Evolutionary conservation across 2,888 invertebrate genomes (phyloP).

Genomic region (Agapetus fuscipes): DNA sequence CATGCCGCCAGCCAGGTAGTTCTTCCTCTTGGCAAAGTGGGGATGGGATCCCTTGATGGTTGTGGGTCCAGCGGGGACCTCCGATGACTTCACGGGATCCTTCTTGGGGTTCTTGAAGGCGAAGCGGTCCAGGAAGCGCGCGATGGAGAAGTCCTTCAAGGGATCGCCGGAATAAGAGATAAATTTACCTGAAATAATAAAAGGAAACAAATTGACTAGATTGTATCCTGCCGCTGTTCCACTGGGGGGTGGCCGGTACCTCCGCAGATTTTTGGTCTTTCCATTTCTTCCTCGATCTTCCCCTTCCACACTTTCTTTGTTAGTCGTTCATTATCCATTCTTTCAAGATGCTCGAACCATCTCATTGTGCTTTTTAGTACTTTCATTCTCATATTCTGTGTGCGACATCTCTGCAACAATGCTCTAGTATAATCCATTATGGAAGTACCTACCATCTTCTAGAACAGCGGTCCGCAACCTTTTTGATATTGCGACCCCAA

Average conservation of each 20-base stretch:
- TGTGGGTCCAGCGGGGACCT: slow-evolving; percentile 21
- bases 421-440: background rate
- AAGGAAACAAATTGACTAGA: slow-evolving; percentile 2
- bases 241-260: too few relatives aligned
- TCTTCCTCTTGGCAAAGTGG: slow-evolving; percentile 53
- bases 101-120: slow-evolving; percentile 90
- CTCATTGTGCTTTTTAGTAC: too few relatives aligned
- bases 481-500: too few relatives aligned
- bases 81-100: slow-evolving; percentile 24
- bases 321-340: too few relatives aligned
- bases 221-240: too few relatives aligned
- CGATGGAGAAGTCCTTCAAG: slow-evolving; percentile 81
- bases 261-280: too few relatives aligned
- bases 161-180: slow-evolving; percentile 90
- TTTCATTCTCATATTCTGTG: too few relatives aligned
- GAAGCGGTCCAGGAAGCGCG: slow-evolving; percentile 89
- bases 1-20: slow-evolving; percentile 60
- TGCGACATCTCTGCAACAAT: background rate
- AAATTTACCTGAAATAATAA: slow-evolving; percentile 45
- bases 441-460: too few relatives aligned
- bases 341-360: too few relatives aligned
- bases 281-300: too few relatives aligned
- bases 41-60: slow-evolving; percentile 48
- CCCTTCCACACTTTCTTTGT: too few relatives aligned
- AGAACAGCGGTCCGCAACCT: too few relatives aligned